Base-by-base conservation (phyloP, 2,888 invertebrate genomes). In the Agelastica alni region DNA sequence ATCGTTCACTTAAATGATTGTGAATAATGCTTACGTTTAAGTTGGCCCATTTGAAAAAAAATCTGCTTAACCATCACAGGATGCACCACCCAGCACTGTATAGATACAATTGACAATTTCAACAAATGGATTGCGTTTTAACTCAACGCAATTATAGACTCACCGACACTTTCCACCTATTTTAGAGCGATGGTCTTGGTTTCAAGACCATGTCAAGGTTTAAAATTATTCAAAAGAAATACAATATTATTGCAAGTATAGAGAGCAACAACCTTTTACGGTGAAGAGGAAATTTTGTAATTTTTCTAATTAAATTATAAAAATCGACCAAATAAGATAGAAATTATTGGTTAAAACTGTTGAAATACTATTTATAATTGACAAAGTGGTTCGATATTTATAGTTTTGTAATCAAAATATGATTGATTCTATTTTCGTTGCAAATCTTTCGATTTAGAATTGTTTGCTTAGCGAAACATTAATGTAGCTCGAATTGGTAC, bases 201-300 rank as follows among this genome's bases (percentile, higher is more conserved):
- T 45, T 45, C 34, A 45, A 45, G 45, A 45, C 18, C 34, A 31
- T 18, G 45, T 45, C 45, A 34, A 45, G 45, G 45, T 34, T 34
- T 31, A 4, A 5, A 14, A 34, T 20, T 20, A 20, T n/a, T n/a
- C 2, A 9, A 17, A 31, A 43, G 43, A 30, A 43, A 42, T 6
- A 16, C n/a, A 4, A 32, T 12, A 20, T 17, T 45, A 31, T 34
- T 45, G 45, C 45, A 45, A 43, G 12, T 20, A 12, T 7, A 9
- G n/a, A 22, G 45, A 28, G 32, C 45, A 45, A 45, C 20, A 45
- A 45, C 22, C 45, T 45, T 2, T 9, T 13, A 22, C n/a, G 13
- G 22, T 12, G n/a, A 7, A 34, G 3, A 31, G 44, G 31, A 32
- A 44, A 32, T 44, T 44, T 32, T 18, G 20, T 9, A 44, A 44